Base-by-base conservation (phyloP, 2,888 invertebrate genomes). In the Lasioglossum calceatum region DNA sequence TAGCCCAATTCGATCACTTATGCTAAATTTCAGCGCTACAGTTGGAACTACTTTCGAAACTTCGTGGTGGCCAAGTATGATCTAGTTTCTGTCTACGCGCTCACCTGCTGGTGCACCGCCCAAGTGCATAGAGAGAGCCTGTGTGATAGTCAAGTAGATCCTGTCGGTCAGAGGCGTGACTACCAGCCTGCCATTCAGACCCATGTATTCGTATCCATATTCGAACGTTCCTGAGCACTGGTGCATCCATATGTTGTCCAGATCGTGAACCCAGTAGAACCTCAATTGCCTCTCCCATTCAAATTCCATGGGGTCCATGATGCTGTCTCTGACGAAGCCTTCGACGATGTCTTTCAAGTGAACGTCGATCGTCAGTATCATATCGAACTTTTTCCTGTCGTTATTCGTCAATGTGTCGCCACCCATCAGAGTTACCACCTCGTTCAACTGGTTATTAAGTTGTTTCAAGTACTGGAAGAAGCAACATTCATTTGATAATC, bases 151-250 rank as follows among this genome's bases (percentile, higher is more conserved):
- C 85, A 99, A 96, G 95, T 99, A 99, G 92, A 99, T 98, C 84
- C 99, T 96, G 95, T 99, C 99, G 0, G 99, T 99, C 5, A 99
- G 96, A 0, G 99, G 99, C 0, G 99, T 99, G 85, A 99, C 98
- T 14, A 99, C 99, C 81, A 99, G 96, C 67, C 99, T 97, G 0
- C 98, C 98, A 94, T 98, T 98, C 16, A 99, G 95, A 0, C 99
- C 99, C 98, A 99, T 98, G 95, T 99, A 99, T 94, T 99, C 99
- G 94, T 99, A 99, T 7, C 99, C 99, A 93, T 98, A 99, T 86
- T 98, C 98, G 94, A 99, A 99, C 39, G 96, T 95, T 70, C 98
- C 98, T 93, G 97, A 97, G 94, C 99, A 99, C 94, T 99, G 99
- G 42, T 97, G 96, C 36, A 98, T 97, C 95, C 97, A 97, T 32